Conservation (phyloP, 2,113 vertebrate genomes). For the Falcunculus frontatus region DNA sequence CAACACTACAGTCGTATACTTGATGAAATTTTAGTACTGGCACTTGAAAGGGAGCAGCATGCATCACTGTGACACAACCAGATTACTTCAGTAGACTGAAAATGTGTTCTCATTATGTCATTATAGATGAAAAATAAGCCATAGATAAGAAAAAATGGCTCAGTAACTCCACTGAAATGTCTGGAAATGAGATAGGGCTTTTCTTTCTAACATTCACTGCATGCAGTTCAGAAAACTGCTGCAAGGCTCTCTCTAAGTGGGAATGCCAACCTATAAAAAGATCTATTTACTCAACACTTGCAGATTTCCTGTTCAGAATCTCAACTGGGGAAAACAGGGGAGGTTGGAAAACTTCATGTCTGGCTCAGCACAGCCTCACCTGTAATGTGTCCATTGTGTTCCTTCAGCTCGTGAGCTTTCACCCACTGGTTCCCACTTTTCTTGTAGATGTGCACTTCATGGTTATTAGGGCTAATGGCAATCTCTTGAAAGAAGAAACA, state of each 20-base stretch:
- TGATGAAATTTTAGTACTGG: not conserved
- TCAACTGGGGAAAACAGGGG: not conserved
- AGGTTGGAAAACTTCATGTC: not conserved
- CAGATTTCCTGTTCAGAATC: not conserved
- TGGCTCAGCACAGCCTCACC: slow-evolving; percentile 66
- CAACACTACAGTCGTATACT: not conserved
- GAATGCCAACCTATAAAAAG: not conserved
- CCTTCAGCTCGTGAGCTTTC: slow-evolving; percentile 95
- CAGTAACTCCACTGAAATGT: not conserved
- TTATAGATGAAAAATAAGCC: not conserved
- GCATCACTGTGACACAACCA: not conserved
- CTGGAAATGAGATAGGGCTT: not conserved
- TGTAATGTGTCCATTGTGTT: slow-evolving; percentile 98
- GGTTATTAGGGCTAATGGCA: slow-evolving; percentile 97
- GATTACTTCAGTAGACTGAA: not conserved
- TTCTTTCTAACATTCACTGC: not conserved
- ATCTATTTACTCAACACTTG: not conserved
- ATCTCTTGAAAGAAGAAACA: slow-evolving; percentile 79
- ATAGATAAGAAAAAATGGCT: not conserved
- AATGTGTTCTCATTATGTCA: not conserved
- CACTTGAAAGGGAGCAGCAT: not conserved
- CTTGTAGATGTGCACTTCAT: slow-evolving; percentile 99
- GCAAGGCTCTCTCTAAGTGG: not conserved
- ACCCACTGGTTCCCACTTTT: slow-evolving; percentile 95
- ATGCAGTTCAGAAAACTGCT: not conserved